Evolutionary conservation across 2,888 invertebrate genomes (phyloP), one percentile per base, ranked within the genome.

Genomic region (Clitarchus hookeri): DNA sequence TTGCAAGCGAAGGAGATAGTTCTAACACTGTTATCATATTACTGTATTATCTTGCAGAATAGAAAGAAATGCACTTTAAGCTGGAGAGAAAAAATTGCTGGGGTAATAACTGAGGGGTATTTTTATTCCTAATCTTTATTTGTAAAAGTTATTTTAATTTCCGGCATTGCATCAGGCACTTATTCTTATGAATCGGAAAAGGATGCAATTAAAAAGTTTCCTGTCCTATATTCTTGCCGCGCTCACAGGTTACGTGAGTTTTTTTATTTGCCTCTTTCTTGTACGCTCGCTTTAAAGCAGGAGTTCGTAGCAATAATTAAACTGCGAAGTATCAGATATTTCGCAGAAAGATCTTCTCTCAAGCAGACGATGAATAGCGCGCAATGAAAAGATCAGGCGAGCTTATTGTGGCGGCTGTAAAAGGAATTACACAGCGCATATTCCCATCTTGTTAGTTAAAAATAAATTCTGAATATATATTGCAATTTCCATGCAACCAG

Each of bases 141-240:
- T 65, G 19, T n/a, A 65, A 65, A 65, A 65, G 12, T 23, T 65
- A 65, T 65, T 65, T 65, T 65, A 6, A n/a, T 65, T n/a, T 65
- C 65, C n/a, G 23, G n/a, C 65, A n/a, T 65, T 65, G 65, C 65
- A 65, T 65, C 65, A 23, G 65, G 23, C 65, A 65, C 65, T 65
- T 65, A 23, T 65, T n/a, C 65, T 8, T 23, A 65, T 65, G 65
- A 65, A 65, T 65, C 65, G n/a, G 65, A 36, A 82, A 82, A 82
- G 44, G 44, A 82, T 86, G 80, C 80, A 84, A 86, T 84, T 86
- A 84, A 86, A 86, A 86, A 86, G 80, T 86, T 86, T 86, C 84
- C 84, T 36, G 44, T 36, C 23, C 65, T 65, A n/a, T 65, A 65
- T n/a, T 65, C 16, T 23, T 65, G 11, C 65, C n/a, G 11, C n/a